phyloP scores from a whole-genome alignment of 2,888 invertebrate genomes.

The Dryococelus australis region DNA sequence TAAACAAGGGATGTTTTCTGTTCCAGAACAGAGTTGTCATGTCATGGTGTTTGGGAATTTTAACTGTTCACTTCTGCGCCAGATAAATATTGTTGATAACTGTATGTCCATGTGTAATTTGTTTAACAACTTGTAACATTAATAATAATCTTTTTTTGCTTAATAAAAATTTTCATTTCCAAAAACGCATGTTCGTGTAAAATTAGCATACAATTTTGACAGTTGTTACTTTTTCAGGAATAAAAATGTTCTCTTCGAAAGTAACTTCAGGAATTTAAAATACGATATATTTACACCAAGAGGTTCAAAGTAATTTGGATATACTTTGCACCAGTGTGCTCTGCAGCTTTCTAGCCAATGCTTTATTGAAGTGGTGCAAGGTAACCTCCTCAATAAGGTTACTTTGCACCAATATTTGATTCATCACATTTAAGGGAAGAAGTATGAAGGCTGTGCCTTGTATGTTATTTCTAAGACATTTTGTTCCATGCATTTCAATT shows the following conservation, averaged over 20 bases:
- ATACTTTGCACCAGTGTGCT: neutral
- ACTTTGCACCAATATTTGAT: too few species aligned
- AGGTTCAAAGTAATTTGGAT: neutral
- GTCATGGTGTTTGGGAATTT: neutral
- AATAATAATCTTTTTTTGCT: too few species aligned
- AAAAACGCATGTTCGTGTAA: neutral
- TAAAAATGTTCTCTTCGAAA: neutral
- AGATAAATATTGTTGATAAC: too few species aligned
- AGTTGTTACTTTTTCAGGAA: neutral
- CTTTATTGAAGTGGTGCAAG: too few species aligned
- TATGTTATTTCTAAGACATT: too few species aligned
- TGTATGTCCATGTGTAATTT: too few species aligned
- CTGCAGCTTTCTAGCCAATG: too few species aligned
- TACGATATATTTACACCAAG: neutral
- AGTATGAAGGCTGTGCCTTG: too few species aligned
- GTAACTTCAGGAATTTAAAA: neutral
- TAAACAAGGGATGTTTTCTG: neutral
- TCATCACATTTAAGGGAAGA: too few species aligned
- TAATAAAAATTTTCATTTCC: neutral
- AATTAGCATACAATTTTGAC: neutral
- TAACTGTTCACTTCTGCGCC: too few species aligned
- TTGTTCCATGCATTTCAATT: neutral
- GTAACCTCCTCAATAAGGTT: too few species aligned
- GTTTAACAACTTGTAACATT: too few species aligned
- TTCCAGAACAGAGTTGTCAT: conserved; percentile 4